Evolutionary conservation across 2,888 invertebrate genomes (phyloP).

Genomic region (Tetranychus piercei): DNA sequence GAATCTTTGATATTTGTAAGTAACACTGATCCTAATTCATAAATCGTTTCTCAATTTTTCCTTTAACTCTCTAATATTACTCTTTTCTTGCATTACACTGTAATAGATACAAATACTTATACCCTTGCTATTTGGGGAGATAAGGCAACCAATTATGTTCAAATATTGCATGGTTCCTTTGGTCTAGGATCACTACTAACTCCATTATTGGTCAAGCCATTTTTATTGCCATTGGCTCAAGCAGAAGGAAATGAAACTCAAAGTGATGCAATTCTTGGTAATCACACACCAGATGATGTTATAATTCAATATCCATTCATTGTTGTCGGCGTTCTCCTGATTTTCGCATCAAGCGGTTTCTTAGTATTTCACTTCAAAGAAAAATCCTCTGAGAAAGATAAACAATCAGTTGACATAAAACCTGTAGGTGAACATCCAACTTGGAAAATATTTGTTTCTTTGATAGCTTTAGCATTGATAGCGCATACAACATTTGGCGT

Average conservation of each 20-base stretch:
- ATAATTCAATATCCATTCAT: background rate
- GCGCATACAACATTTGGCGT: conserved; percentile 2
- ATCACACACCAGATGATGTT: background rate
- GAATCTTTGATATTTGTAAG: background rate
- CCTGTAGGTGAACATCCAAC: background rate
- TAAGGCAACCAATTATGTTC: background rate
- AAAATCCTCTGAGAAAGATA: background rate
- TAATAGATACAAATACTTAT: background rate
- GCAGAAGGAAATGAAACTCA: too few species aligned
- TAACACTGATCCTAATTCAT: background rate
- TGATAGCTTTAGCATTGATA: background rate
- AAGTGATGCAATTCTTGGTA: background rate
- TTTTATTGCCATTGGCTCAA: background rate
- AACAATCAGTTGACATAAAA: background rate
- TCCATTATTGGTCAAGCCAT: background rate
- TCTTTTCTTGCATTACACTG: too few species aligned
- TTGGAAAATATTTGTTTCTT: background rate
- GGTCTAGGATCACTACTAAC: background rate
- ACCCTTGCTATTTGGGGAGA: background rate
- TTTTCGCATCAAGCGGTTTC: background rate
- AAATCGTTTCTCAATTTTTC: background rate
- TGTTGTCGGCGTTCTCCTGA: background rate
- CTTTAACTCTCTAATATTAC: background rate
- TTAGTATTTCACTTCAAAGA: background rate
- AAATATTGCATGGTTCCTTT: background rate